Evolutionary conservation across 1,140 invertebrate genomes (phyloP).

Genomic region (Agrypnia vestita): DNA sequence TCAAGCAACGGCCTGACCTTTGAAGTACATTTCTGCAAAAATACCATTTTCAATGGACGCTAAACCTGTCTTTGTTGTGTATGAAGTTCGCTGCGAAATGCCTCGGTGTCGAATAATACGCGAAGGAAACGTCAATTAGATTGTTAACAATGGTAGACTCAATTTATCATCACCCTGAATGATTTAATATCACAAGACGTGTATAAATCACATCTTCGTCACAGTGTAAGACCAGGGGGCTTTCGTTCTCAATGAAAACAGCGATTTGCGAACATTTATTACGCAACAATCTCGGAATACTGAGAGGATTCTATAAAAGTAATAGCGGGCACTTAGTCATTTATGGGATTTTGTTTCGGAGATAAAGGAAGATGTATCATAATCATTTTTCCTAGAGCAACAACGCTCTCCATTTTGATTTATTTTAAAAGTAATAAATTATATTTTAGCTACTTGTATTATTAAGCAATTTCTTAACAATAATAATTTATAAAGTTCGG

Average conservation of each 20-base stretch:
- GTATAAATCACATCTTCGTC: slow-evolving; percentile 30
- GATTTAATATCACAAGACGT: slow-evolving; percentile 34
- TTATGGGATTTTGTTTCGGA: slow-evolving; percentile 6
- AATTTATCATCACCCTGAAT: slow-evolving; percentile 41
- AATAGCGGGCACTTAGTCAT: slow-evolving; percentile 15
- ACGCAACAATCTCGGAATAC: slow-evolving; percentile 17
- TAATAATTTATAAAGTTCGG: too few relatives aligned
- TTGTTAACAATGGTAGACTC: slow-evolving; percentile 33
- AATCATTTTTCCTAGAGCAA: slow-evolving; percentile 14
- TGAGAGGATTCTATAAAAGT: slow-evolving; percentile 23
- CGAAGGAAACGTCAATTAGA: slow-evolving; percentile 36
- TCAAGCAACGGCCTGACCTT: slow-evolving; percentile 32
- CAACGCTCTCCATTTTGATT: too few relatives aligned
- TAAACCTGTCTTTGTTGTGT: background rate
- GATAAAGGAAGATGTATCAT: slow-evolving; percentile 23
- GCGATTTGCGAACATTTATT: slow-evolving; percentile 11
- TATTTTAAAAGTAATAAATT: too few relatives aligned
- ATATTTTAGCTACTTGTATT: too few relatives aligned
- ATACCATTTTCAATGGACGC: slow-evolving; percentile 6
- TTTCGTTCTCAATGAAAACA: slow-evolving; percentile 14
- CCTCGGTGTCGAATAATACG: slow-evolving; percentile 16
- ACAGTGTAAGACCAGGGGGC: background rate
- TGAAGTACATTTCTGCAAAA: slow-evolving; percentile 30
- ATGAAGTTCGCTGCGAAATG: background rate
- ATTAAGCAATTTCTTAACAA: too few relatives aligned